Evolutionary conservation across 2,797 vertebrate species (phyloP).

Genomic region (Scomberomorus guttatus): DNA sequence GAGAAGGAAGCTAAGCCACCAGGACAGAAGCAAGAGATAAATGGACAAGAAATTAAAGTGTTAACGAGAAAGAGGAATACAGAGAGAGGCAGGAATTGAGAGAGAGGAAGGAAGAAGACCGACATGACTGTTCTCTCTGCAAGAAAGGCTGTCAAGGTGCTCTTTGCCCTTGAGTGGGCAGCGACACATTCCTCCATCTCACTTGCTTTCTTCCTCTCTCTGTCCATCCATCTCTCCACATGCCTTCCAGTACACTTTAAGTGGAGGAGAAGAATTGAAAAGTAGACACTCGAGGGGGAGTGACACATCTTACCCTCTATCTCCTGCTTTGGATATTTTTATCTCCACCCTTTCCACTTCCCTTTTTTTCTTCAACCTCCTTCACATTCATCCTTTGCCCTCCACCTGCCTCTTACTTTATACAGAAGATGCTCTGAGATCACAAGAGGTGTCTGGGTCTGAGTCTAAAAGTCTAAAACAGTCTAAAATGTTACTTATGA

Average conservation of each 20-base stretch:
- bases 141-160: slow-evolving; percentile 67
- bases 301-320: slow-evolving; percentile 49
- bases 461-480: neutral
- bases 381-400: slow-evolving; percentile 12
- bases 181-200: slow-evolving; percentile 55
- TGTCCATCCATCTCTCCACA: slow-evolving; percentile 50
- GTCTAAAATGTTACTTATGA: neutral
- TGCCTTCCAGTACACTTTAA: slow-evolving; percentile 60
- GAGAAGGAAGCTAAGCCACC: neutral
- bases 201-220: slow-evolving; percentile 25
- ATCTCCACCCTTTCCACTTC: slow-evolving; percentile 20
- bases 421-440: neutral
- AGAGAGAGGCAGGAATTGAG: slow-evolving; percentile 12
- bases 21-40: neutral
- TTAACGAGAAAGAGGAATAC: slow-evolving; percentile 11
- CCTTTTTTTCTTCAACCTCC: neutral
- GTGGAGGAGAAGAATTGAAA: slow-evolving; percentile 53
- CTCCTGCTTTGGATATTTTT: slow-evolving; percentile 56
- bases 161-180: slow-evolving; percentile 78
- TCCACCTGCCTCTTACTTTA: slow-evolving; percentile 33
- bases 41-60: slow-evolving; percentile 19
- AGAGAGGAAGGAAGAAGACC: neutral
- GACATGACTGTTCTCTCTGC: slow-evolving; percentile 46
- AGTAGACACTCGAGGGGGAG: slow-evolving; percentile 50
- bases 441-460: neutral